Base-by-base conservation (phyloP, 2,888 invertebrate genomes). In the Drosophila fungiperda region DNA sequence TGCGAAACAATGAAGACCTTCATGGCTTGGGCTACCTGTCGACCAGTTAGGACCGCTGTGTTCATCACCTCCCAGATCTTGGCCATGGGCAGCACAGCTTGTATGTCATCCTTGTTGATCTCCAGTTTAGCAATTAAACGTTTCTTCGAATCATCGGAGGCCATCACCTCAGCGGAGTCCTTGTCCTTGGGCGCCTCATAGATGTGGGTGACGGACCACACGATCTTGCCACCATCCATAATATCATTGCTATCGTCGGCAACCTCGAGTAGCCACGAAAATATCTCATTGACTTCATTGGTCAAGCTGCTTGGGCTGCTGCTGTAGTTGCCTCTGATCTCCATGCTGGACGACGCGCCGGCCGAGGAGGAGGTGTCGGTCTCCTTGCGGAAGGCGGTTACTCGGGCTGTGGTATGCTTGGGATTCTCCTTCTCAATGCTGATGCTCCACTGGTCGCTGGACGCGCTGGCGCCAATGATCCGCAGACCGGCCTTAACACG, bases 41-140 rank as follows among this genome's bases (percentile, higher is more conserved):
- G 96, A 0, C 98, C 98, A 8, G 98, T 99, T 91, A 99, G 94
- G 71, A 98, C 97, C 0, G 99, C 99, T 2, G 98, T 98, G 94
- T 99, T 99, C 94, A 99, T 95, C 42, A 99, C 96, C 93, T 98
- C 98, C 96, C 97, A 97, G 93, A 97, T 98, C 98, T 98, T 98
- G 69, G 98, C 97, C 92, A 98, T 98, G 20, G 98, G 98, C 32
- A 98, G 94, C 17, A 98, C 97, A 26, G 98, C 97, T 93, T 98
- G 98, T 70, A 98, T 97, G 91, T 98, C 98, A 92, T 98, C 98
- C 92, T 98, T 98, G 92, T 97, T 97, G 74, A 98, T 97, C 91
- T 98, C 97, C 54, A 98, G 95, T 80, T 97, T 94, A 1, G 97
- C 96, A 71, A 97, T 96, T 52, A 97, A 94, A 91, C 97, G 96